Conservation (phyloP, 2,888 invertebrate species). For the Orchesella flavescens region DNA sequence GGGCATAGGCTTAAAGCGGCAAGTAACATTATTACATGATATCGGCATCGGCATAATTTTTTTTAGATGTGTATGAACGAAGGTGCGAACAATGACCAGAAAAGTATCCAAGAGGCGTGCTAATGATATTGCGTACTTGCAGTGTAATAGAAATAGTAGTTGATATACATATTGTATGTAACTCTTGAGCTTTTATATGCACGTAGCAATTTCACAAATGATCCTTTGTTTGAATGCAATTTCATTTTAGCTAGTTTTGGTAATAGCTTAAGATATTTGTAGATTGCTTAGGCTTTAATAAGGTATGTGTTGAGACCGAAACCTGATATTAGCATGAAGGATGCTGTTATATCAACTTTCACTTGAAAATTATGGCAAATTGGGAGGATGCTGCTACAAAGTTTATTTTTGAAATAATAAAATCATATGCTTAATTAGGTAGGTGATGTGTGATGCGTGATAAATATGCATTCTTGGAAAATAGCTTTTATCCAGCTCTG, state of each 20-base stretch:
- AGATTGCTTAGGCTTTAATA: conserved; percentile 9
- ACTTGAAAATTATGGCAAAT: conserved; percentile 20
- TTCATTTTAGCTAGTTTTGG: conserved; percentile 7
- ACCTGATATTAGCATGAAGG: conserved; percentile 21
- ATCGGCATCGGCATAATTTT: no score
- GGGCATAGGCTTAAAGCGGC: neutral
- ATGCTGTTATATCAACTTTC: conserved; percentile 37
- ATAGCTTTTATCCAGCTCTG: conserved; percentile 1
- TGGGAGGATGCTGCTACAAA: neutral
- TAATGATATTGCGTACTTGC: neutral
- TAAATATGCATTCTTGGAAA: no score
- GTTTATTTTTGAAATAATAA: neutral
- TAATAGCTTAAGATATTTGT: neutral
- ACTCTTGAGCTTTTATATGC: conserved; percentile 11
- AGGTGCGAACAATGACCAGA: conserved; percentile 10
- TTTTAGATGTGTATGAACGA: neutral
- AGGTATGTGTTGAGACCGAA: conserved; percentile 2
- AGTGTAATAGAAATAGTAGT: no score
- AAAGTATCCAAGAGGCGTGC: neutral
- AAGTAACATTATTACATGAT: conserved; percentile 18
- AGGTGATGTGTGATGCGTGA: no score
- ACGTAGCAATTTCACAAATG: neutral
- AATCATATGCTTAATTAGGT: no score
- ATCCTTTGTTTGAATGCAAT: conserved; percentile 21
- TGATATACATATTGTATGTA: neutral